These are phyloP conservation scores for Anolis apletophallus DNA, from an alignment of 2,797 vertebrate genomes.

Conservation along the genomic window DNA sequence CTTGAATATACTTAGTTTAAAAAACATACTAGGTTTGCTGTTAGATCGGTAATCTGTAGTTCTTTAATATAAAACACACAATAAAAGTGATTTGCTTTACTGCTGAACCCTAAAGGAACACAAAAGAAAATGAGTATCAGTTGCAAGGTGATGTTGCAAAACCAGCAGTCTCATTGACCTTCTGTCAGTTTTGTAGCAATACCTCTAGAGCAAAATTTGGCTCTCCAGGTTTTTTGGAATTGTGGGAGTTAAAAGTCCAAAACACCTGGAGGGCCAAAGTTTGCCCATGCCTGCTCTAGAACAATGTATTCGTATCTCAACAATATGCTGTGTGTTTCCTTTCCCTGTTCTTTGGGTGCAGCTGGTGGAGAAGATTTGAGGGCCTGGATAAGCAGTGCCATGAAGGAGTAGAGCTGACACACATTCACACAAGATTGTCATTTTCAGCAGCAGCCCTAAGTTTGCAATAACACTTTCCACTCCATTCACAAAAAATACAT, in stretches of 20 bases:
- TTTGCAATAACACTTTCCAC: background rate
- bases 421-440: background rate
- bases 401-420: background rate
- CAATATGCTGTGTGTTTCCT: background rate
- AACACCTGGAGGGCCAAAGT: too few species aligned
- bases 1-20: background rate
- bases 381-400: background rate
- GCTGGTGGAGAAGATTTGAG: background rate
- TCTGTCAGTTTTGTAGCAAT: too few species aligned
- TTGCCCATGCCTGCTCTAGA: too few species aligned
- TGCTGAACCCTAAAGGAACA: background rate
- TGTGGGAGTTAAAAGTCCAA: too few species aligned
- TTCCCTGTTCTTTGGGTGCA: background rate
- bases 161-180: background rate
- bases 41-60: too few species aligned
- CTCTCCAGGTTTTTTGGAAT: too few species aligned
- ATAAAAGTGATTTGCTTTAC: background rate
- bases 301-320: background rate
- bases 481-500: background rate
- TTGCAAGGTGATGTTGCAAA: background rate
- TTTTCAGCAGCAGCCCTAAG: background rate
- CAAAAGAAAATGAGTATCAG: background rate
- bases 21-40: background rate
- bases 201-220: too few species aligned
- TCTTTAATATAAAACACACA: background rate